Conservation (phyloP, 1,140 invertebrate genomes). For the Coelopa frigida region DNA sequence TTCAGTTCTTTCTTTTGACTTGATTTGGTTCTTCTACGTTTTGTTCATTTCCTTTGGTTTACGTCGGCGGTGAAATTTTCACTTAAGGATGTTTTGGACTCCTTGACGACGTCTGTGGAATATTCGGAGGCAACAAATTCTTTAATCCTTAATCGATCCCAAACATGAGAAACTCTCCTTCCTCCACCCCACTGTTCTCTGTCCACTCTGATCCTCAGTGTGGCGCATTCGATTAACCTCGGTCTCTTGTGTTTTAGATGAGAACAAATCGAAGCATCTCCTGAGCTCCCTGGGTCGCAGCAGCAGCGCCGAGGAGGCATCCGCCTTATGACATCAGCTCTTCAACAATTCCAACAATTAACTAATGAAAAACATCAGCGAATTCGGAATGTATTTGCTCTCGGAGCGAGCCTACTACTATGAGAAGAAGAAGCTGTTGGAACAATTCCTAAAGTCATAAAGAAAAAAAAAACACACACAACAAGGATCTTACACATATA, state of each 20-base stretch:
- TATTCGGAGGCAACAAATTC: too few species aligned
- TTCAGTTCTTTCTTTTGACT: too few species aligned
- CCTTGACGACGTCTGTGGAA: too few species aligned
- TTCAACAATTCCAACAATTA: conserved; percentile 40
- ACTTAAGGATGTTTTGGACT: too few species aligned
- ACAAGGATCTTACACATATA: neutral
- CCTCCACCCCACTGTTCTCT: too few species aligned
- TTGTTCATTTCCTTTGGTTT: too few species aligned
- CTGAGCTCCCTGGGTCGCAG: conserved; percentile 22
- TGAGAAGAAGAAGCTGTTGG: conserved; percentile 37
- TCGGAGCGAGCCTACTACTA: conserved; percentile 34
- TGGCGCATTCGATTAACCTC: too few species aligned
- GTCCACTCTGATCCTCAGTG: too few species aligned
- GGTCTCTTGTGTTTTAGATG: conserved; percentile 31
- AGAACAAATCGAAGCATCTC: conserved; percentile 13
- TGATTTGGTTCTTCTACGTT: too few species aligned
- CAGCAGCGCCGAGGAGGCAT: conserved; percentile 14
- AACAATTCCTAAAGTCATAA: conserved; percentile 32
- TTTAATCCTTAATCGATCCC: too few species aligned
- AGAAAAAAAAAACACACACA: conserved; percentile 7
- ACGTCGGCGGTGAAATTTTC: too few species aligned
- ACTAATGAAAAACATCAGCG: conserved; percentile 42
- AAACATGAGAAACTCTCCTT: too few species aligned
- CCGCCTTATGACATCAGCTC: conserved; percentile 43
- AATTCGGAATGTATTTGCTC: conserved; percentile 38